Evolutionary conservation across 2,888 invertebrate species (phyloP).

Genomic region (Salticus scenicus): DNA sequence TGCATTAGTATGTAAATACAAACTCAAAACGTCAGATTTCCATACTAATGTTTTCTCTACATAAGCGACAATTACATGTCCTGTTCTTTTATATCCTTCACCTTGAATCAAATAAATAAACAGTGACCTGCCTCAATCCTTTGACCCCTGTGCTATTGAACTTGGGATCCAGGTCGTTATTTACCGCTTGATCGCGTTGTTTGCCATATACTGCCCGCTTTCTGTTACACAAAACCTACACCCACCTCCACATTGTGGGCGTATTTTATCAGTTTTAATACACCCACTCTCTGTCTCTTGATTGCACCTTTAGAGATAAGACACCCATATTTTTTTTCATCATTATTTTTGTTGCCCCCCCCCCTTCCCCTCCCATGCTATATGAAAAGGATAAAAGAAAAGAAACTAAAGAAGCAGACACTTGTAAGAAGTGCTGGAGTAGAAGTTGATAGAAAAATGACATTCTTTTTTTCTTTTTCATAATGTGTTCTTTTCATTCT

Average conservation of each 20-base stretch:
- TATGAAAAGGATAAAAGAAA: neutral
- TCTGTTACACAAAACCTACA: slow-evolving; percentile 25
- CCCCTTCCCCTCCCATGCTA: neutral
- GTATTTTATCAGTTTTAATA: slow-evolving; percentile 29
- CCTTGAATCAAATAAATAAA: slow-evolving; percentile 15
- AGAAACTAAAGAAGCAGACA: no score
- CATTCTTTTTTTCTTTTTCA: no score
- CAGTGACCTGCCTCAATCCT: slow-evolving; percentile 7
- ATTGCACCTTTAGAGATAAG: neutral
- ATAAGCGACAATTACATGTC: slow-evolving; percentile 6
- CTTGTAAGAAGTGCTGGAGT: no score
- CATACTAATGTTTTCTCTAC: slow-evolving; percentile 9
- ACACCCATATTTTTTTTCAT: slow-evolving; percentile 25
- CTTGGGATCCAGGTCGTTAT: neutral
- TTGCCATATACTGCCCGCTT: neutral
- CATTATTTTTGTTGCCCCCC: no score
- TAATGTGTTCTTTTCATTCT: no score
- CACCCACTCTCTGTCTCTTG: slow-evolving; percentile 29
- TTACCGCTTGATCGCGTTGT: slow-evolving; percentile 2
- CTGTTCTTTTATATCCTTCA: slow-evolving; percentile 9
- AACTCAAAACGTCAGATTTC: neutral
- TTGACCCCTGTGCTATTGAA: slow-evolving; percentile 17
- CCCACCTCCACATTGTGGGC: slow-evolving; percentile 38
- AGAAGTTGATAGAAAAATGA: no score
- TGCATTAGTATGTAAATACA: slow-evolving; percentile 10